A percentile compares a stretch with the other conserved stretches of the same genome.
These are phyloP conservation scores for Oryzias woworae DNA, from an alignment of 2,113 vertebrate species.

Conservation along the genomic window DNA sequence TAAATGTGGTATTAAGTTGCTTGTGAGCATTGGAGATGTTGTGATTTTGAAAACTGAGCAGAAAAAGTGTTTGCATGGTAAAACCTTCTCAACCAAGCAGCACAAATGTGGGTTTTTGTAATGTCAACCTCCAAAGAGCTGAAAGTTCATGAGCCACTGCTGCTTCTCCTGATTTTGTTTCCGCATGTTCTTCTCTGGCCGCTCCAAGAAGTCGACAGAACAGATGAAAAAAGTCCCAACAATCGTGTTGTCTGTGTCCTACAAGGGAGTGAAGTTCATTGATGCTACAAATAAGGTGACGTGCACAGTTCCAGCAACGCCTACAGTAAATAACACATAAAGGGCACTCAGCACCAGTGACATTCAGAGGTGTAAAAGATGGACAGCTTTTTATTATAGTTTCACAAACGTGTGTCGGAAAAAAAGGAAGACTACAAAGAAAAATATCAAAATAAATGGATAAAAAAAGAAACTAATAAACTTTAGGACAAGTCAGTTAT, in stretches of 20 bases:
- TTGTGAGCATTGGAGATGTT: conserved; percentile 27
- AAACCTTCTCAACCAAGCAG: too few relatives aligned
- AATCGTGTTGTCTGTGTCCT: conserved; percentile 96
- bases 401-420: not conserved
- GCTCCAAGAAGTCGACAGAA: conserved; percentile 94
- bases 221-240: conserved; percentile 99
- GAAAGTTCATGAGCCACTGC: conserved; percentile 19
- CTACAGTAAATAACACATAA: conserved; percentile 39
- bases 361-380: conserved; percentile 18
- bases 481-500: too few relatives aligned
- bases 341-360: conserved; percentile 30
- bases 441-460: not conserved
- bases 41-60: not conserved
- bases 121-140: not conserved
- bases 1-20: too few relatives aligned
- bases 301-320: not conserved
- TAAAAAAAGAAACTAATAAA: too few relatives aligned
- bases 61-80: too few relatives aligned
- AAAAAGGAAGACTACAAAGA: not conserved
- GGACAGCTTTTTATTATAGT: not conserved
- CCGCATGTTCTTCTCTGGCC: conserved; percentile 12
- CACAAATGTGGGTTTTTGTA: not conserved
- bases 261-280: conserved; percentile 99
- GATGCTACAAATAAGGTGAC: conserved; percentile 98
- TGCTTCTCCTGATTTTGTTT: conserved; percentile 12